Percentiles rank a stretch among this genome's conserved stretches.
These are phyloP conservation scores for Lottia gigantea DNA, from an alignment of 2,888 invertebrate genomes.

Conservation along the genomic window DNA sequence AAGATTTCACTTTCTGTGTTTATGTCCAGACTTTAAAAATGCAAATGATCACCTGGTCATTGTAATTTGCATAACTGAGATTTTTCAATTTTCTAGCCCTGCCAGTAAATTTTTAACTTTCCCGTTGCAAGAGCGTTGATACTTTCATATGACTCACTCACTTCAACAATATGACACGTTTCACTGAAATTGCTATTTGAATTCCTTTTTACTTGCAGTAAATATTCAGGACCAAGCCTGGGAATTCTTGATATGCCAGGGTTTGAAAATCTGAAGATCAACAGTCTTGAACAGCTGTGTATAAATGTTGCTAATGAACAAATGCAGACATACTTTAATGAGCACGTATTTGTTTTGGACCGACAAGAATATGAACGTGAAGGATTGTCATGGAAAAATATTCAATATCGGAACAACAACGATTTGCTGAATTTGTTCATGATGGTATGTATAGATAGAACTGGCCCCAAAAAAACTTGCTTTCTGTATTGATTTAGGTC, in stretches of 20 bases:
- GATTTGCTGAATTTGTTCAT: conserved; percentile 56
- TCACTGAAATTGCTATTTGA: too few relatives aligned
- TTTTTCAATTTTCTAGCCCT: too few relatives aligned
- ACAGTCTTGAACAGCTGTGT: conserved; percentile 63
- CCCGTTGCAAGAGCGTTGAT: too few relatives aligned
- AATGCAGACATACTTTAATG: conserved; percentile 64
- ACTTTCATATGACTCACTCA: too few relatives aligned
- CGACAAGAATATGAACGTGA: conserved; percentile 56
- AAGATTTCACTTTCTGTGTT: too few relatives aligned
- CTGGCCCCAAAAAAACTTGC: neutral
- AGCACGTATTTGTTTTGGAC: conserved; percentile 61
- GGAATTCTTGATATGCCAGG: conserved; percentile 64
- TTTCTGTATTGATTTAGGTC: too few relatives aligned
- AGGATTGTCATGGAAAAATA: conserved; percentile 53
- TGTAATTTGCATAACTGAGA: too few relatives aligned
- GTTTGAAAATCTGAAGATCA: conserved; percentile 60
- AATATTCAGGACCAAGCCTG: conserved; percentile 32
- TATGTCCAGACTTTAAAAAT: too few relatives aligned
- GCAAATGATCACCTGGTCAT: too few relatives aligned
- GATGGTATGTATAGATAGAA: conserved; percentile 38
- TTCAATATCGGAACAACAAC: conserved; percentile 55
- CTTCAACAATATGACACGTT: too few relatives aligned
- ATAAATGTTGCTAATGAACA: conserved; percentile 66
- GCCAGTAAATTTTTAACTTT: too few relatives aligned
- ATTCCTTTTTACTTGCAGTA: neutral